These are phyloP conservation scores for Aurelia coerulea DNA, from an alignment of 30 jellyfish, hydroid and myxozoan species.

Conservation along the genomic window DNA sequence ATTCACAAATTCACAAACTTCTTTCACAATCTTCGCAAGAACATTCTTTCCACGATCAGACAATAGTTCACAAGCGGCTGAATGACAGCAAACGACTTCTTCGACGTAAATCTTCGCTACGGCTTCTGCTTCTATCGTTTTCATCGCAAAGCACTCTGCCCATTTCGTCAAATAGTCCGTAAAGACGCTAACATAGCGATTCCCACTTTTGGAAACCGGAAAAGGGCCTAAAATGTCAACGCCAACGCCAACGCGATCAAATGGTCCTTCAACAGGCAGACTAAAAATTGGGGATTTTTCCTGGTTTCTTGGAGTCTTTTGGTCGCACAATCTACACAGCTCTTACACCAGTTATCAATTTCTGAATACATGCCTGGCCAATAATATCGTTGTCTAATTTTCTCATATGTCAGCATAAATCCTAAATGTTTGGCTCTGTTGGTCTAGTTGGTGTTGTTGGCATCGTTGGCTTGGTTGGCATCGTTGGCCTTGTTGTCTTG, in stretches of 20 bases:
- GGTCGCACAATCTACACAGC: no score
- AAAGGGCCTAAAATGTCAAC: no score
- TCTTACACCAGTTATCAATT: no score
- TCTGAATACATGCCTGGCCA: conserved; percentile 76
- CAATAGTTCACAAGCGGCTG: conserved; percentile 72
- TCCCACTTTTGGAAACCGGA: no score
- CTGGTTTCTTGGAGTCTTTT: conserved; percentile 46
- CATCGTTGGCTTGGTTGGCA: no score
- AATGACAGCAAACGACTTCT: conserved; percentile 52
- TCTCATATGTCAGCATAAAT: conserved; percentile 46
- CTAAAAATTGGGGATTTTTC: conserved; percentile 58
- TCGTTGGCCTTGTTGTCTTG: no score
- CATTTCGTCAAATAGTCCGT: conserved; percentile 69
- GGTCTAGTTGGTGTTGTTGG: no score
- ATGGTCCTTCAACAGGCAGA: conserved; percentile 66
- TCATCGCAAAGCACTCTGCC: conserved; percentile 72
- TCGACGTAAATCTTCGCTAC: conserved; percentile 62
- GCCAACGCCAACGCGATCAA: conserved; percentile 47
- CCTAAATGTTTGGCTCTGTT: conserved; percentile 72
- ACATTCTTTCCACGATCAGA: conserved; percentile 65
- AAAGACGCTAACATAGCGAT: conserved; percentile 58
- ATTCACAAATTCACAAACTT: conserved; percentile 49
- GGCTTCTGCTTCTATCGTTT: conserved; percentile 30
- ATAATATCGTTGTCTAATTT: conserved; percentile 51
- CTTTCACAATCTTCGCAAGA: conserved; percentile 47